Conservation (phyloP, 2,113 vertebrate species). For the Callorhinus ursinus region DNA sequence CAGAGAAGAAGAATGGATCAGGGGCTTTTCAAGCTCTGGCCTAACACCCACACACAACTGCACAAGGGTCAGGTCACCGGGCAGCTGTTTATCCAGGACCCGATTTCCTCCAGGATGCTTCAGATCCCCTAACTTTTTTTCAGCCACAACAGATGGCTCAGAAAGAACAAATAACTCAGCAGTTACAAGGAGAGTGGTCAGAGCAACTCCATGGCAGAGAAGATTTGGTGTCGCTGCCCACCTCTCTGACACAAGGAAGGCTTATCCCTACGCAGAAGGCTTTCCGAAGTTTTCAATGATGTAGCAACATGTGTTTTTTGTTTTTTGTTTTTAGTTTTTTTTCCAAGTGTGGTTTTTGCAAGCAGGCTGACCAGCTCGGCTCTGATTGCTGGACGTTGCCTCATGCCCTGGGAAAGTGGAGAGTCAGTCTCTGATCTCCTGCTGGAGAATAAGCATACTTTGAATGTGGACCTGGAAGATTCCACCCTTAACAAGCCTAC, state of each 20-base stretch:
- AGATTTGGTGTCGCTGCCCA: neutral
- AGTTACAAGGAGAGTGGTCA: neutral
- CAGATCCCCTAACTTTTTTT: neutral
- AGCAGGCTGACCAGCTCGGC: neutral
- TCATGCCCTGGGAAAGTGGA: neutral
- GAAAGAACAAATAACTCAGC: neutral
- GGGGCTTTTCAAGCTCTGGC: neutral
- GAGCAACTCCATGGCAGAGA: neutral
- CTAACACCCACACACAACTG: rapidly evolving
- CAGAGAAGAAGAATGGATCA: neutral
- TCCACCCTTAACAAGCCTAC: neutral
- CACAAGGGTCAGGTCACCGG: neutral
- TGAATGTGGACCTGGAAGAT: neutral
- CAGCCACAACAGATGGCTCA: neutral
- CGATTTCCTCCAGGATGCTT: neutral
- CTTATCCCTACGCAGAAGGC: neutral
- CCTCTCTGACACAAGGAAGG: neutral
- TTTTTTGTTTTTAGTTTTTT: neutral
- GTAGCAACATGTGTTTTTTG: neutral
- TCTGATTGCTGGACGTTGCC: neutral
- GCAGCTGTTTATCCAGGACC: neutral
- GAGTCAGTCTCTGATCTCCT: neutral
- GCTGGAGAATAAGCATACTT: neutral
- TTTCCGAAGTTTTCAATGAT: neutral
- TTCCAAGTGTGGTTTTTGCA: neutral